phyloP scores from a whole-genome alignment of 2,797 vertebrate species.

The Pipistrellus pipistrellus region DNA sequence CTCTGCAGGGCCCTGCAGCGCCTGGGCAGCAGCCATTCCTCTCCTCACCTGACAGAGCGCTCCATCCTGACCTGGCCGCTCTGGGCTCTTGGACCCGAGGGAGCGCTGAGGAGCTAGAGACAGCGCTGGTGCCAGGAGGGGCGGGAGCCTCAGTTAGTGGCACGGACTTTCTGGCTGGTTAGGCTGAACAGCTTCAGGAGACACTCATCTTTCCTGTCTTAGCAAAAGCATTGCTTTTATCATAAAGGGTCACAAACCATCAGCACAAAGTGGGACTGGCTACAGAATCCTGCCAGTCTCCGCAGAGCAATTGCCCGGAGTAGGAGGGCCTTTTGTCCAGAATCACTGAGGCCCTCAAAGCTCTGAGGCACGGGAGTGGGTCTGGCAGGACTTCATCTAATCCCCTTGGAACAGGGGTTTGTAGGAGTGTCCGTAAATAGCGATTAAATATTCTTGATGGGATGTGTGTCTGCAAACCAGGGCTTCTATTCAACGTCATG shows the following conservation, averaged over 20 bases:
- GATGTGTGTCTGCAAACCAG: background rate
- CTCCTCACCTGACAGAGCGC: background rate
- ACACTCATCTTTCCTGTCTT: background rate
- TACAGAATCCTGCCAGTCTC: background rate
- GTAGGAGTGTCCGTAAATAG: background rate
- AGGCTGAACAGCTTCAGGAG: background rate
- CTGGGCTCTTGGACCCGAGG: too few relatives aligned
- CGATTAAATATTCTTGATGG: background rate
- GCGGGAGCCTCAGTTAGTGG: rapidly evolving
- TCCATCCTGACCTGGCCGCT: background rate
- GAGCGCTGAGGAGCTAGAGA: background rate
- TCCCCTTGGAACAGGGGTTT: background rate
- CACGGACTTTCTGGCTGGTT: rapidly evolving
- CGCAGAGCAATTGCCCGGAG: background rate
- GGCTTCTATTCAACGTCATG: background rate
- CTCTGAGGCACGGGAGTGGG: background rate
- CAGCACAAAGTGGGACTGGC: background rate
- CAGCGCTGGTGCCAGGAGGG: background rate
- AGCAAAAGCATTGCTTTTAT: background rate
- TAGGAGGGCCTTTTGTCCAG: background rate
- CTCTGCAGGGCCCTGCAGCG: background rate
- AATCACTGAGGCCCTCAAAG: background rate
- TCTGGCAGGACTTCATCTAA: too few relatives aligned
- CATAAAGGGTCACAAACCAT: background rate
- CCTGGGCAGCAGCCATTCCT: background rate